Conservation (phyloP, 2,113 vertebrate genomes). For the Xyrauchen texanus region DNA sequence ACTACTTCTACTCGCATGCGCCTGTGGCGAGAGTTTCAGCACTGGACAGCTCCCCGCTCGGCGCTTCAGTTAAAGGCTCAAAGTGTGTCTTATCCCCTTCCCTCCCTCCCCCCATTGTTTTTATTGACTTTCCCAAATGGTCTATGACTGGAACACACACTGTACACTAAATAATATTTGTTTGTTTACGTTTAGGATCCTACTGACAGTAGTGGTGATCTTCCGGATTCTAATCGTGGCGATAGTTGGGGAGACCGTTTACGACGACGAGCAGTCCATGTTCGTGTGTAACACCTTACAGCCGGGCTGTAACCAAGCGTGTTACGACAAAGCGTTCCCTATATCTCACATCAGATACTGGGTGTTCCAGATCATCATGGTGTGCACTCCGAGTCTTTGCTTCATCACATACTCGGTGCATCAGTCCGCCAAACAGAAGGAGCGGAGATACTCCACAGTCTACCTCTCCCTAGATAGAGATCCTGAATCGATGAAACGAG, state of each 20-base stretch:
- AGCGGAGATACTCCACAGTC: constrained; percentile 84
- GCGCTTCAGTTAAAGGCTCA: not conserved
- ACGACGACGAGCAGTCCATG: constrained; percentile 93
- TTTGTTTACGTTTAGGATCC: constrained; percentile 76
- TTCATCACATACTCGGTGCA: constrained; percentile 94
- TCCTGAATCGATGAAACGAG: constrained; percentile 77
- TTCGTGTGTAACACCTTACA: constrained; percentile 92
- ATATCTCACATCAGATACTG: constrained; percentile 93
- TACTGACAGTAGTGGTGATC: constrained; percentile 93
- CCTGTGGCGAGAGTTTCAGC: constrained; percentile 39
- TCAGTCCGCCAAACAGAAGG: constrained; percentile 88
- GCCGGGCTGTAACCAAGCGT: constrained; percentile 93
- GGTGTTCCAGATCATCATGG: constrained; percentile 96
- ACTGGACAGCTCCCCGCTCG: constrained; percentile 51
- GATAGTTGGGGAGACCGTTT: constrained; percentile 93
- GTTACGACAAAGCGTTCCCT: constrained; percentile 91
- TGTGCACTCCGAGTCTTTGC: constrained; percentile 90
- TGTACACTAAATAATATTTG: not conserved
- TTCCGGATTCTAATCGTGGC: constrained; percentile 93
- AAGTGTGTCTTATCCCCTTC: too few species aligned
- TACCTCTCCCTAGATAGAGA: constrained; percentile 86
- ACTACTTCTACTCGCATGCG: too few species aligned
- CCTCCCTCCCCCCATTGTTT: not conserved
- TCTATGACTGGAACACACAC: not conserved
- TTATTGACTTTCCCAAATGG: not conserved